These are phyloP conservation scores for Tragelaphus oryx DNA, from an alignment of 2,797 vertebrate genomes.

Conservation along the genomic window DNA sequence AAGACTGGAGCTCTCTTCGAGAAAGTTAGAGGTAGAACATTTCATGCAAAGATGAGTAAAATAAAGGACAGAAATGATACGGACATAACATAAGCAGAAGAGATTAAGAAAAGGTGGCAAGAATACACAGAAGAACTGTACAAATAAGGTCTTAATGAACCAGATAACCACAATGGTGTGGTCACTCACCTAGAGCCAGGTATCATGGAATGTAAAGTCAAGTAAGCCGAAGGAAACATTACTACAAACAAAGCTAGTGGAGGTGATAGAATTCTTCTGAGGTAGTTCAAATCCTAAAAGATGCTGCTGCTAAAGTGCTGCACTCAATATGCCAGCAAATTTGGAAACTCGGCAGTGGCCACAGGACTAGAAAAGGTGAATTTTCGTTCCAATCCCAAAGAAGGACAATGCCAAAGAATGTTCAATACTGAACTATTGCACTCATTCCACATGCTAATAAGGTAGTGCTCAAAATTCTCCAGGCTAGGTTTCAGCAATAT, in stretches of 20 bases:
- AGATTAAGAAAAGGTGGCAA: not conserved
- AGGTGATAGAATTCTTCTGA: not conserved
- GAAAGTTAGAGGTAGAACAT: not conserved
- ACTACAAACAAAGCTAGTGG: not conserved
- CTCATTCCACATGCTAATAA: not conserved
- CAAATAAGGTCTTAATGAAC: not conserved
- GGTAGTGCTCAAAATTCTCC: not conserved
- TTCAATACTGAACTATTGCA: not conserved
- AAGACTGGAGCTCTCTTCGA: not conserved
- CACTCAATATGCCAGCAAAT: not conserved
- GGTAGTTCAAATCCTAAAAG: not conserved
- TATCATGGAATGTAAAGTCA: not conserved
- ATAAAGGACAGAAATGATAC: not conserved
- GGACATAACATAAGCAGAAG: not conserved
- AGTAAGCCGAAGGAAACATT: not conserved
- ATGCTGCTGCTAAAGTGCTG: not conserved
- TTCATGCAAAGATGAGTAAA: not conserved
- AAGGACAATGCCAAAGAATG: not conserved
- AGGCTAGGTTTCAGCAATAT: not conserved
- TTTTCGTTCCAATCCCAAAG: not conserved
- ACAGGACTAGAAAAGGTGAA: not conserved
- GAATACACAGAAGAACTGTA: not conserved
- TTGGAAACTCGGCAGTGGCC: not conserved
- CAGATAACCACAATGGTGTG: not conserved
- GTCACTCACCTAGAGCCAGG: not conserved